Evolutionary conservation across 2,113 vertebrate species (phyloP).

Genomic region (Cyprinodon variegatus): DNA sequence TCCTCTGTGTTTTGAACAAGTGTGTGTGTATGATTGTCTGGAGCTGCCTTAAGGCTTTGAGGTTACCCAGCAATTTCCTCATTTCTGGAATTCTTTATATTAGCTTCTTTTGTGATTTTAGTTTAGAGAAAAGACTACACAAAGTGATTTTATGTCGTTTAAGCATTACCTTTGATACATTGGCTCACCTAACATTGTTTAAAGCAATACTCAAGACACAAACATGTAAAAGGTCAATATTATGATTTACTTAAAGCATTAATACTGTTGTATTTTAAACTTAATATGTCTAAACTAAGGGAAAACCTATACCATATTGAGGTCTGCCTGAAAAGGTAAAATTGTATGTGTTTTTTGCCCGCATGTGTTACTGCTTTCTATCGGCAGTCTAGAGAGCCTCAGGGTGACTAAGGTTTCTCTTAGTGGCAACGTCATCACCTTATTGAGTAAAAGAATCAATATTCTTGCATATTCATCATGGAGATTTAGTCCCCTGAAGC

Average conservation of each 20-base stretch:
- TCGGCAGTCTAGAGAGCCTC: constrained; percentile 57
- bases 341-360: no score
- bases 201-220: not conserved
- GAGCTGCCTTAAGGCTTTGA: constrained; percentile 42
- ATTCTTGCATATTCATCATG: constrained; percentile 42
- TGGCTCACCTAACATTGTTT: not conserved
- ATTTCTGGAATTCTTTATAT: constrained; percentile 43
- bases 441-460: constrained; percentile 58
- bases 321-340: not conserved
- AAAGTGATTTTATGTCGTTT: constrained; percentile 19
- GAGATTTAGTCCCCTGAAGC: constrained; percentile 1
- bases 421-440: constrained; percentile 32
- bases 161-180: constrained; percentile 3
- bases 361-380: constrained; percentile 32
- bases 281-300: not conserved
- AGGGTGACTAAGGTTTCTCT: constrained; percentile 36
- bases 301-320: not conserved
- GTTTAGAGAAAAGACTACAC: constrained; percentile 5
- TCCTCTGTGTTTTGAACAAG: constrained; percentile 46
- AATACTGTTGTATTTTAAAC: not conserved
- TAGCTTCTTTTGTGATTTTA: constrained; percentile 13
- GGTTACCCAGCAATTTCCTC: constrained; percentile 53
- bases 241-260: not conserved
- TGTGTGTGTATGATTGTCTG: constrained; percentile 35
- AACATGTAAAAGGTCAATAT: not conserved